Evolutionary conservation across 2,113 vertebrate species (phyloP).

Genomic region (Abramis brama): DNA sequence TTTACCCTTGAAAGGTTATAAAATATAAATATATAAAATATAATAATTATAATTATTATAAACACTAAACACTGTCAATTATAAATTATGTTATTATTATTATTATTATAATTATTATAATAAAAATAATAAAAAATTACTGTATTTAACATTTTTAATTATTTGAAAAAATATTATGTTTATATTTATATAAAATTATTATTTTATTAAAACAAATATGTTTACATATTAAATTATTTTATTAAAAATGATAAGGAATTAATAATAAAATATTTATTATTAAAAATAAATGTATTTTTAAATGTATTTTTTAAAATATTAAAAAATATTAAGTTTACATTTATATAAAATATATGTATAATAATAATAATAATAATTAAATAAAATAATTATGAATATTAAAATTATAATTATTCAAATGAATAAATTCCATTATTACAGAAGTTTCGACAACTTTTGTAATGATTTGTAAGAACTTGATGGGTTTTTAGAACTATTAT

Average conservation of each 20-base stretch:
- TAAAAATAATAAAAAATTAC: no score
- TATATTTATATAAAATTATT: background rate
- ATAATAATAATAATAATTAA: background rate
- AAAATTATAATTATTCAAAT: background rate
- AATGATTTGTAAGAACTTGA: background rate
- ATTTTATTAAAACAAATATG: no score
- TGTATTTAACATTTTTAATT: background rate
- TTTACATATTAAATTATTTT: no score
- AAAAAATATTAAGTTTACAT: background rate
- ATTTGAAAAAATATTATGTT: background rate
- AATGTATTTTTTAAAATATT: no score
- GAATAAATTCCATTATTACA: background rate
- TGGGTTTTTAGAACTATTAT: background rate
- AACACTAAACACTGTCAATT: no score
- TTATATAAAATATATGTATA: background rate
- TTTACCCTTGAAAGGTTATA: background rate
- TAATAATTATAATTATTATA: no score
- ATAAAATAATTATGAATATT: background rate
- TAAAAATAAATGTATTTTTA: no score
- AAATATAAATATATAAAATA: no score
- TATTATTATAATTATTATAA: no score
- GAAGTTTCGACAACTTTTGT: background rate
- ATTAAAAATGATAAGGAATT: no score
- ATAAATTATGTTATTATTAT: no score
- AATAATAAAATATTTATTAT: no score